These are phyloP conservation scores for Myotis daubentonii DNA, from an alignment of 2,797 vertebrate genomes.

Conservation along the genomic window DNA sequence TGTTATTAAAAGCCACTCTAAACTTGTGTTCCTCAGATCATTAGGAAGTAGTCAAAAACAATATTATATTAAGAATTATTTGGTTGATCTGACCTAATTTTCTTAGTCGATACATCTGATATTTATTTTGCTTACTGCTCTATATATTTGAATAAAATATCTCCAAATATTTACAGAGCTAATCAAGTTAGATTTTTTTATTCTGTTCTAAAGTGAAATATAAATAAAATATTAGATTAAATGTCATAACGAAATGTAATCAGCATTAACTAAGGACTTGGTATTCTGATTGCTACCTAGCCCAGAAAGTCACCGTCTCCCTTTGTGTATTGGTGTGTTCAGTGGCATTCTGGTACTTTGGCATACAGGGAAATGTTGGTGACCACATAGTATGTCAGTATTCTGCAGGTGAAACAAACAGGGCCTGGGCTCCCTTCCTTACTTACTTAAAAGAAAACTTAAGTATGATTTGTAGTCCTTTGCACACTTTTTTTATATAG, in stretches of 20 bases:
- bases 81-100: neutral
- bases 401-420: neutral
- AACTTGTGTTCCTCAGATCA: neutral
- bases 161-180: neutral
- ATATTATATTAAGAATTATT: neutral
- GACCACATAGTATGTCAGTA: neutral
- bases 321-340: neutral
- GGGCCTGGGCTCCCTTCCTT: neutral
- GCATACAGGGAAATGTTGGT: neutral
- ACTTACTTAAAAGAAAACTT: neutral
- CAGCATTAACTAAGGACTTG: neutral
- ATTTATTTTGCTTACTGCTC: neutral
- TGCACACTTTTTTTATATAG: neutral
- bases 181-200: slow-evolving; percentile 25
- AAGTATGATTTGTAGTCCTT: neutral
- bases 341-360: neutral
- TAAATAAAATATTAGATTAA: neutral
- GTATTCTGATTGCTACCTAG: neutral
- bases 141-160: neutral
- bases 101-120: neutral
- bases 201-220: neutral
- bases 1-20: slow-evolving; percentile 14
- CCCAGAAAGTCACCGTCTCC: neutral
- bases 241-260: neutral
- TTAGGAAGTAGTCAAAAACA: neutral